phyloP scores from a whole-genome alignment of 2,888 invertebrate genomes.

The Eretmocerus hayati region DNA sequence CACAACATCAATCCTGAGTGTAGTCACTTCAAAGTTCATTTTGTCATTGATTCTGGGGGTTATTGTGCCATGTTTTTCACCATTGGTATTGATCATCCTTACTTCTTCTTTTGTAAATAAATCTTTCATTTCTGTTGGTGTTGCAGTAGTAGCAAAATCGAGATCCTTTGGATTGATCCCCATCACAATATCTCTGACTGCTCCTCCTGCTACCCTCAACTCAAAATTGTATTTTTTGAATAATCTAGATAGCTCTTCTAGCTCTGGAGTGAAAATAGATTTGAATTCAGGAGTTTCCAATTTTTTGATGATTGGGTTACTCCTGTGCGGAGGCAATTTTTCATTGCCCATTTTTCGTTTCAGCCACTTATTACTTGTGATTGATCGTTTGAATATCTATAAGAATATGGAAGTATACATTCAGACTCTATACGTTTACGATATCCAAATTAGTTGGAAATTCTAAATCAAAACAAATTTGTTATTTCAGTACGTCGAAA shows the following conservation, averaged over 20 bases:
- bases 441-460: no score
- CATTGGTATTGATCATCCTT: conserved; percentile 85
- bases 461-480: no score
- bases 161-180: conserved; percentile 78
- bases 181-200: conserved; percentile 84
- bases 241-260: conserved; percentile 61
- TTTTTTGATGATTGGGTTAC: conserved; percentile 63
- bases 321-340: conserved; percentile 44
- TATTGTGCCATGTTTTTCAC: conserved; percentile 93
- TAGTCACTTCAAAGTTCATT: conserved; percentile 91
- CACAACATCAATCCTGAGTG: conserved; percentile 81
- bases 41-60: conserved; percentile 91
- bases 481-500: no score
- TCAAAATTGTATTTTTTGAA: conserved; percentile 80
- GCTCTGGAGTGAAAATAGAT: conserved; percentile 75
- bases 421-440: no score
- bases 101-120: conserved; percentile 81
- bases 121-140: conserved; percentile 90
- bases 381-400: conserved; percentile 11
- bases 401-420: no score
- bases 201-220: conserved; percentile 92
- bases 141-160: conserved; percentile 97
- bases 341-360: conserved; percentile 21
- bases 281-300: conserved; percentile 68
- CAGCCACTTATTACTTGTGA: conserved; percentile 8